phyloP scores from a whole-genome alignment of 2,888 invertebrate species.

The Callinectes sapidus region DNA sequence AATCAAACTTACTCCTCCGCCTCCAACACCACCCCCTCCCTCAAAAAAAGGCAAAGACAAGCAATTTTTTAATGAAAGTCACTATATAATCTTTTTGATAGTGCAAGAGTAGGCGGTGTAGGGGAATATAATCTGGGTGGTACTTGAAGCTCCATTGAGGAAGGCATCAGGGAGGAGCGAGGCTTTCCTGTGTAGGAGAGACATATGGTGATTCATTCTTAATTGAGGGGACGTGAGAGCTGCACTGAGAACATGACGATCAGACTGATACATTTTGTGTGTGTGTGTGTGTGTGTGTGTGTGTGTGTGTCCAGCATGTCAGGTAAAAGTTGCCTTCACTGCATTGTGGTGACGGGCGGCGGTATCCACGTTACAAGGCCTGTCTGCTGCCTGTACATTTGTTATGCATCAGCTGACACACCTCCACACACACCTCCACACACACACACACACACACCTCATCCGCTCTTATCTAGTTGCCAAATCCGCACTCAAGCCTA shows the following conservation, averaged over 20 bases:
- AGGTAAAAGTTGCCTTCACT: neutral
- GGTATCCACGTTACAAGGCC: constrained; percentile 1
- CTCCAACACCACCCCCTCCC: too few relatives aligned
- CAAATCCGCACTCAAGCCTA: neutral
- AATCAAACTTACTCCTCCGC: too few relatives aligned
- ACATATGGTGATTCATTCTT: neutral
- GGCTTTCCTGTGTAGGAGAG: neutral
- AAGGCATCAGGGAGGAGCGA: neutral
- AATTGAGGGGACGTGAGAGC: neutral
- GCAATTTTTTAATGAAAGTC: too few relatives aligned
- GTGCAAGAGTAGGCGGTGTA: too few relatives aligned
- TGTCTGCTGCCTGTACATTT: neutral
- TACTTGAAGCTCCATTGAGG: too few relatives aligned
- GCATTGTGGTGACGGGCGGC: neutral
- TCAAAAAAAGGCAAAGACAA: too few relatives aligned
- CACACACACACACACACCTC: constrained; percentile 19
- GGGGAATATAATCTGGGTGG: too few relatives aligned
- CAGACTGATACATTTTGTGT: neutral
- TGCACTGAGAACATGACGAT: neutral
- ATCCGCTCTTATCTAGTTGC: neutral
- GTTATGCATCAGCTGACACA: constrained; percentile 23
- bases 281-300: neutral
- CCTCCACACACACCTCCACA: neutral
- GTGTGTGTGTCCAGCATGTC: neutral
- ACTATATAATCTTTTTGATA: too few relatives aligned